phyloP scores from a whole-genome alignment of 2,888 invertebrate species.

The Hyppa rectilinea region DNA sequence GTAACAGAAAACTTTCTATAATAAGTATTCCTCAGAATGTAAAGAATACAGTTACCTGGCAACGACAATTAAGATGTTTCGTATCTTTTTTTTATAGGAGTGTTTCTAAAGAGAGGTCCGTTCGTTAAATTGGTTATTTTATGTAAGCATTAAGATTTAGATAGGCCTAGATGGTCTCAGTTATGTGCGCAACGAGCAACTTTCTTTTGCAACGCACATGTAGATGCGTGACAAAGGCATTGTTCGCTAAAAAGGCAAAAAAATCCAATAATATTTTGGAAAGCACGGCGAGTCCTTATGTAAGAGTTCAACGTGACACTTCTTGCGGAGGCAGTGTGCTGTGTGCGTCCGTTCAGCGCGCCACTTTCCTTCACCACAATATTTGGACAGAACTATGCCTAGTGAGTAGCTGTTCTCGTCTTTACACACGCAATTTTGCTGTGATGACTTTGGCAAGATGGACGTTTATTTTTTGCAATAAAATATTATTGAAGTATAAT shows the following conservation, averaged over 20 bases:
- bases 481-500: constrained; percentile 18
- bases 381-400: constrained; percentile 77
- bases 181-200: constrained; percentile 73
- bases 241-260: constrained; percentile 81
- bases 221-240: constrained; percentile 76
- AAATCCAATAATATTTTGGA: constrained; percentile 88
- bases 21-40: constrained; percentile 47
- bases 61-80: constrained; percentile 49
- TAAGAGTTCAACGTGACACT: constrained; percentile 91
- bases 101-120: constrained; percentile 42
- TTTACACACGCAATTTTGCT: constrained; percentile 10
- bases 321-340: constrained; percentile 76
- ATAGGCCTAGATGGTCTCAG: constrained; percentile 69
- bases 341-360: constrained; percentile 81
- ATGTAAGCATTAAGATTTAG: constrained; percentile 60
- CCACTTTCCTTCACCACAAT: constrained; percentile 87
- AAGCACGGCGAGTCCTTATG: constrained; percentile 89
- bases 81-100: constrained; percentile 41
- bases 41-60: constrained; percentile 44
- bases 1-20: constrained; percentile 58
- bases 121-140: constrained; percentile 54
- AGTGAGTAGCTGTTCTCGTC: constrained; percentile 30
- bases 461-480: constrained; percentile 19
- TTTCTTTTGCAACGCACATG: constrained; percentile 78
- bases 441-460: constrained; percentile 5